A percentile compares a stretch with the other conserved stretches of the same genome.
Evolutionary conservation across 2,113 vertebrate genomes (phyloP).

Genomic region (Amblyopsis rosae): DNA sequence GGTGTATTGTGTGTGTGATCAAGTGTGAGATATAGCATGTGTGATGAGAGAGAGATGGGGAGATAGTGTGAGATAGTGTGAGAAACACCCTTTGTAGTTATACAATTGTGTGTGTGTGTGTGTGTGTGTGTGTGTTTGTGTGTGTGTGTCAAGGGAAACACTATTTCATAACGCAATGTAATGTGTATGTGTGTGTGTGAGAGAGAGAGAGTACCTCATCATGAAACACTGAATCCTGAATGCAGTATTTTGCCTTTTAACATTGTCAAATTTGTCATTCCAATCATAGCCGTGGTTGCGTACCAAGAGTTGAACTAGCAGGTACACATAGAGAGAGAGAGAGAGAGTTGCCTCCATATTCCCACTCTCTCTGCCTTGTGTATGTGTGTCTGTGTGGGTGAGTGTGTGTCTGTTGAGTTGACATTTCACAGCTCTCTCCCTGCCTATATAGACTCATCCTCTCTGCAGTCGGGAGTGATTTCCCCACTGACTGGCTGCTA

Average conservation of each 20-base stretch:
- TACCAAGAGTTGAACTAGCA: no score
- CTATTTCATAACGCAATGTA: not conserved
- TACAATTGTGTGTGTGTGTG: constrained; percentile 6
- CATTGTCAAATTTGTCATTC: not conserved
- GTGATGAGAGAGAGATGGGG: no score
- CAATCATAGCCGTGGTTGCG: not conserved
- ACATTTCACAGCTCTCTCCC: constrained; percentile 60
- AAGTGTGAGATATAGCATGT: no score
- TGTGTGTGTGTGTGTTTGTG: constrained; percentile 5
- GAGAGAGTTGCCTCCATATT: not conserved
- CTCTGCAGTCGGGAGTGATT: constrained; percentile 58
- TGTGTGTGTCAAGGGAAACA: not conserved
- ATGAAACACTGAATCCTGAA: no score
- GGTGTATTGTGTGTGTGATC: no score
- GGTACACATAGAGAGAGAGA: not conserved
- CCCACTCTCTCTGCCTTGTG: not conserved
- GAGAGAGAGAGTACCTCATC: no score
- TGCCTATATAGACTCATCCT: constrained; percentile 2
- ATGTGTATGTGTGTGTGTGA: no score
- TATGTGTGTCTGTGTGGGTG: constrained; percentile 2
- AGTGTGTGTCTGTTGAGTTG: constrained; percentile 54
- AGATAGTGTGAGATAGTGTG: no score
- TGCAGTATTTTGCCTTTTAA: not conserved
- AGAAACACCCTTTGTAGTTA: no score
- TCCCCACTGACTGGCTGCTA: constrained; percentile 67